Conservation (phyloP, 1,140 invertebrate genomes). For the Drosophila triauraria region DNA sequence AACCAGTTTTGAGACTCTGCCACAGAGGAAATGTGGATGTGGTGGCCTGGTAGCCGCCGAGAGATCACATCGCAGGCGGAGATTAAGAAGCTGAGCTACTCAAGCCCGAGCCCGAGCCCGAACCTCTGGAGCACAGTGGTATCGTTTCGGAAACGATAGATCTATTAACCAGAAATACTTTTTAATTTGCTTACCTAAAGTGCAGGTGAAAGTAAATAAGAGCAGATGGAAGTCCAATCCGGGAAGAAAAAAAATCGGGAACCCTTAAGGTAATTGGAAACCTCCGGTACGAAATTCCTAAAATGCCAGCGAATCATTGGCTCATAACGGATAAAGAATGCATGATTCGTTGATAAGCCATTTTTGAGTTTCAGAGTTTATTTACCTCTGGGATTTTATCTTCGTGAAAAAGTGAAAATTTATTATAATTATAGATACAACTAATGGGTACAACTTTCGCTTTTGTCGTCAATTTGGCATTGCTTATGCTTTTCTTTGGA, state of each 20-base stretch:
- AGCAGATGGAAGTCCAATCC: constrained; percentile 2
- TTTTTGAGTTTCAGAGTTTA: constrained; percentile 24
- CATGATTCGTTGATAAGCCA: constrained; percentile 6
- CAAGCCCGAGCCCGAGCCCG: constrained; percentile 3
- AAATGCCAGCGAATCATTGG: constrained; percentile 7
- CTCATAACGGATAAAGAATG: constrained; percentile 19
- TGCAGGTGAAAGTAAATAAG: constrained; percentile 38
- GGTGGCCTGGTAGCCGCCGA: constrained; percentile 16
- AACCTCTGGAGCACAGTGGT: constrained; percentile 33
- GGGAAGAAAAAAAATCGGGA: not conserved
- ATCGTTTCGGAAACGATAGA: constrained; percentile 12
- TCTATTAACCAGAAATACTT: constrained; percentile 17
- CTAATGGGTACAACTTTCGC: constrained; percentile 59
- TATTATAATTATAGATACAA: constrained; percentile 46
- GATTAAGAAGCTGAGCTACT: constrained; percentile 20
- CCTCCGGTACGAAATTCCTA: constrained; percentile 1
- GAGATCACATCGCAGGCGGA: constrained; percentile 22
- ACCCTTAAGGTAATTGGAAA: constrained; percentile 4
- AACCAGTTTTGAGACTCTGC: constrained; percentile 67
- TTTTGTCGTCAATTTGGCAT: constrained; percentile 46
- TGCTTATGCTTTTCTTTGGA: constrained; percentile 32
- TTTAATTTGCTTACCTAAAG: constrained; percentile 30
- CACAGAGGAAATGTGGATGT: constrained; percentile 44
- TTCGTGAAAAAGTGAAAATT: constrained; percentile 51
- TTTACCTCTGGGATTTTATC: constrained; percentile 21